These are phyloP conservation scores for Zhuqinia jingwanae DNA, from an alignment of 2,888 invertebrate genomes.

Conservation along the genomic window DNA sequence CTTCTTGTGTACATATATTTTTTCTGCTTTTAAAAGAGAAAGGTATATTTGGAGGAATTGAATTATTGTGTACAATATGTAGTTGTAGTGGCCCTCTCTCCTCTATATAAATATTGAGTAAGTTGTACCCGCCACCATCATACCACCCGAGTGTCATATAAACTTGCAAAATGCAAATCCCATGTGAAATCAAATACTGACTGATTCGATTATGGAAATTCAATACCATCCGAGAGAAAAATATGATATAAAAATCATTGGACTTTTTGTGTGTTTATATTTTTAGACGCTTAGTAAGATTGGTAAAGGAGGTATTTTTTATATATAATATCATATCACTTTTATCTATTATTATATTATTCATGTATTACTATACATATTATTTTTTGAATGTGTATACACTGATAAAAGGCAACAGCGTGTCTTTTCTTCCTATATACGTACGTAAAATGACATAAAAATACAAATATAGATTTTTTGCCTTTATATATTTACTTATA, in stretches of 20 bases:
- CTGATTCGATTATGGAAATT: constrained; percentile 70
- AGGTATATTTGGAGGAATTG: too few relatives aligned
- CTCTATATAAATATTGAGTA: too few relatives aligned
- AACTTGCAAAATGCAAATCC: constrained; percentile 62
- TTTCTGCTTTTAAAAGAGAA: too few relatives aligned
- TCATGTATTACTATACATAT: constrained; percentile 9
- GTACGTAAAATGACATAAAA: neutral
- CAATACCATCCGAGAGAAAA: constrained; percentile 43
- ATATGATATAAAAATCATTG: constrained; percentile 19
- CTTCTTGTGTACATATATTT: neutral
- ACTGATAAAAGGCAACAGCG: neutral
- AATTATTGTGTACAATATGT: constrained; percentile 11
- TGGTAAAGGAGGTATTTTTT: too few relatives aligned
- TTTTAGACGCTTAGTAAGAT: neutral
- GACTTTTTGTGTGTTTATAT: neutral
- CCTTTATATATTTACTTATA: neutral
- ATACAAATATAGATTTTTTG: neutral
- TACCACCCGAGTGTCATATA: constrained; percentile 11
- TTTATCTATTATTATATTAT: neutral
- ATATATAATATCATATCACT: neutral
- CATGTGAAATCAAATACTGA: constrained; percentile 62
- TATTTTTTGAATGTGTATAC: neutral
- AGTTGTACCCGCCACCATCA: too few relatives aligned
- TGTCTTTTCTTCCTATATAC: neutral
- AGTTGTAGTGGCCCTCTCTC: neutral